Conservation (phyloP, 2,888 invertebrate species). For the Sinentomon sp. region DNA sequence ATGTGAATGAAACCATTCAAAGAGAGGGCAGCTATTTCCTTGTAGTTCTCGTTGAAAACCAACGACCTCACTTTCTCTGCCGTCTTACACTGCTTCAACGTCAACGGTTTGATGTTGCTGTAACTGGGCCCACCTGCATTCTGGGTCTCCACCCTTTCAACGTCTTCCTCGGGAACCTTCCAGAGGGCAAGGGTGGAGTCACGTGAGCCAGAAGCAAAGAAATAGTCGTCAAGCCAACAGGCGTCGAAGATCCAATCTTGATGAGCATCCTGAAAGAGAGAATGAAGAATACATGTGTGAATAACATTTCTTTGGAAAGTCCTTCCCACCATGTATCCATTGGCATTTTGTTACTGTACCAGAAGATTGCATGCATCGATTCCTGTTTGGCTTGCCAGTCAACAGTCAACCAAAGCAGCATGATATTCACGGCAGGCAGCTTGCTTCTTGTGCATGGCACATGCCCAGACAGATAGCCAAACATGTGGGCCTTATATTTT, state of each 20-base stretch:
- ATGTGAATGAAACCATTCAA: constrained; percentile 82
- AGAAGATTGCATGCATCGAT: no score
- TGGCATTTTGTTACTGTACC: no score
- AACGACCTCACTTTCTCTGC: constrained; percentile 53
- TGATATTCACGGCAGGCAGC: no score
- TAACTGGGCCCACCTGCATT: constrained; percentile 9
- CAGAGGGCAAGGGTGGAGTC: constrained; percentile 75
- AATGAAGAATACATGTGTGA: constrained; percentile 1
- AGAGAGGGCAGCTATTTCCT: constrained; percentile 69
- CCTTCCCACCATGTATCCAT: no score
- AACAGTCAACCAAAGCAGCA: no score
- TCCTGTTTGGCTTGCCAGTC: no score
- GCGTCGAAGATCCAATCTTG: constrained; percentile 76
- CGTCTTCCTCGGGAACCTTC: constrained; percentile 34
- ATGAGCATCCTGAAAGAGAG: constrained; percentile 33
- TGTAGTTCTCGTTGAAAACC: constrained; percentile 54
- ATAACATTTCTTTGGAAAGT: not conserved
- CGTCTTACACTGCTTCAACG: constrained; percentile 47
- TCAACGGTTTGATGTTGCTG: constrained; percentile 32
- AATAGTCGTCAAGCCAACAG: constrained; percentile 89
- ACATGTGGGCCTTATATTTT: no score
- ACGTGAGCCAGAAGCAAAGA: constrained; percentile 71
- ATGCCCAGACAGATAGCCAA: no score
- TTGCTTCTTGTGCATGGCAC: no score
- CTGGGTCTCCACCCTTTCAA: not conserved